Evolutionary conservation across 2,113 vertebrate genomes (phyloP).

Genomic region (Phyllostomus discolor): DNA sequence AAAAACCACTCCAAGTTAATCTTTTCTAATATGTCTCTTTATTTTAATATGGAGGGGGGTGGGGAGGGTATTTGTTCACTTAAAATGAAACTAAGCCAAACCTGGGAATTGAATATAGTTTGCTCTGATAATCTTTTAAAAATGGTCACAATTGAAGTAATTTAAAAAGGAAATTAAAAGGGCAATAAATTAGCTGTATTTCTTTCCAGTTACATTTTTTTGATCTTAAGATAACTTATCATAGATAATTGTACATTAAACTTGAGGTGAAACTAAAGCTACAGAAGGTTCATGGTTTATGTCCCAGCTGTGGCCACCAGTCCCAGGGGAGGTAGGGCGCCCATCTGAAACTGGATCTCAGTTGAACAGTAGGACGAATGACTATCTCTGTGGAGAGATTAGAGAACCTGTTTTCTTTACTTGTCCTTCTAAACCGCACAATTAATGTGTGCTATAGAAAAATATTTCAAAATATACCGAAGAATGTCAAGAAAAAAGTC

Average conservation of each 20-base stretch:
- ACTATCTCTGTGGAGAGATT: background rate
- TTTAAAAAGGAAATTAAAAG: constrained; percentile 15
- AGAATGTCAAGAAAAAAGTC: background rate
- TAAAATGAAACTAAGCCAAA: constrained; percentile 39
- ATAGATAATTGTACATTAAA: background rate
- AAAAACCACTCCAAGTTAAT: background rate
- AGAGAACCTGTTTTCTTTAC: background rate
- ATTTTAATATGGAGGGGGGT: background rate
- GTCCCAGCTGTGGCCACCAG: background rate
- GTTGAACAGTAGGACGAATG: background rate
- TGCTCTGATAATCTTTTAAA: background rate
- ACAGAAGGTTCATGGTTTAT: background rate
- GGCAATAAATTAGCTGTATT: background rate
- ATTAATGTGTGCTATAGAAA: background rate
- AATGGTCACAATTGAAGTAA: background rate
- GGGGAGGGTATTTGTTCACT: background rate
- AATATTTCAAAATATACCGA: background rate
- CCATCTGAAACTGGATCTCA: background rate
- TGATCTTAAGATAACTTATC: background rate
- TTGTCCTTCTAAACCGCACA: background rate
- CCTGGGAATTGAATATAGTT: background rate
- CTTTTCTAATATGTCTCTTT: constrained; percentile 23
- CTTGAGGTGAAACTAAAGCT: background rate
- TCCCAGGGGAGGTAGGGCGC: background rate
- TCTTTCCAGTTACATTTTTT: background rate